These are phyloP conservation scores for Notolepis coatsorum DNA, from an alignment of 2,797 vertebrate genomes.

Conservation along the genomic window DNA sequence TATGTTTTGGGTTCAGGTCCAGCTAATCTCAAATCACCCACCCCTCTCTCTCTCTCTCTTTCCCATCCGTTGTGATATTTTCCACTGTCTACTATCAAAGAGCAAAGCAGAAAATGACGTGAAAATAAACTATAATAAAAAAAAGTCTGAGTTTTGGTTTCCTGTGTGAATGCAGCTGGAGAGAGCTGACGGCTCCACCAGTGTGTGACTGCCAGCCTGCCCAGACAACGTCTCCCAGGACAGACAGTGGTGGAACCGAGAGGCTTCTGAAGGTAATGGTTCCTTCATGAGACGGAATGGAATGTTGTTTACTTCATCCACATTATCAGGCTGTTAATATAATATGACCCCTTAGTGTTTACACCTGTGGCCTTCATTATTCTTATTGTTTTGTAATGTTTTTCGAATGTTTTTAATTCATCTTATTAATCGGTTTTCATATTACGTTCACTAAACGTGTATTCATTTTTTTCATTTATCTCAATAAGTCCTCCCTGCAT, in stretches of 20 bases:
- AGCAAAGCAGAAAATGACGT: too few relatives aligned
- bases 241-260: conserved; percentile 29
- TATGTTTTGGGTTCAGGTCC: too few relatives aligned
- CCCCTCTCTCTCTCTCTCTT: conserved; percentile 2
- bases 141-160: not conserved
- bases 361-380: too few relatives aligned
- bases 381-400: too few relatives aligned
- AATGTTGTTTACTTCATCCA: conserved; percentile 74
- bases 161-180: not conserved
- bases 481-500: too few relatives aligned
- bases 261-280: conserved; percentile 64
- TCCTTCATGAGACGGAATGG: conserved; percentile 67
- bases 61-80: not conserved
- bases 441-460: too few relatives aligned
- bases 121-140: conserved; percentile 16
- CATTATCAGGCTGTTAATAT: conserved; percentile 54
- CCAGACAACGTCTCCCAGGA: conserved; percentile 20
- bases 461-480: too few relatives aligned
- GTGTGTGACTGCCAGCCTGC: conserved; percentile 59
- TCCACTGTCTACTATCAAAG: too few relatives aligned
- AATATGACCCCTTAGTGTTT: too few relatives aligned
- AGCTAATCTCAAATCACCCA: conserved; percentile 7
- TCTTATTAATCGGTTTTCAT: too few relatives aligned
- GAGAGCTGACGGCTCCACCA: conserved; percentile 22
- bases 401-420: too few relatives aligned